Percentiles rank a stretch among this genome's conserved stretches.
phyloP scores from a whole-genome alignment of 2,113 vertebrate species.

The Amblyopsis rosae region DNA sequence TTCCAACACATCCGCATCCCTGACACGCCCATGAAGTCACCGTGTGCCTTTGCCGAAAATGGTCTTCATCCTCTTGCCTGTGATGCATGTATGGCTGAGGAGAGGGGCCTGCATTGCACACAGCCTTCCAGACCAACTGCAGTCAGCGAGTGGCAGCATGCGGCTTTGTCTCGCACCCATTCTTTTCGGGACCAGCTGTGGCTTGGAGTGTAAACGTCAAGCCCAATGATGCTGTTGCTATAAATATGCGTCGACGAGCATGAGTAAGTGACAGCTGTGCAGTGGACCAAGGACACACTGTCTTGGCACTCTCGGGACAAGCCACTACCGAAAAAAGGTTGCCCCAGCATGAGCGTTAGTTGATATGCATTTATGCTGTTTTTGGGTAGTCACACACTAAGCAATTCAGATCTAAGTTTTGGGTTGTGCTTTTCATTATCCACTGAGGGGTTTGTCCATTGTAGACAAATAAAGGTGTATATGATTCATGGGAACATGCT shows the following conservation, averaged over 20 bases:
- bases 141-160: constrained; percentile 65
- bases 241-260: constrained; percentile 76
- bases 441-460: neutral
- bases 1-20: constrained; percentile 58
- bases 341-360: constrained; percentile 50
- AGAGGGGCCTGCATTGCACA: constrained; percentile 38
- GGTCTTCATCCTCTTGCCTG: constrained; percentile 35
- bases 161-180: constrained; percentile 78
- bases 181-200: constrained; percentile 82
- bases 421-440: neutral
- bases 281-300: constrained; percentile 70
- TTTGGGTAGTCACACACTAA: constrained; percentile 25
- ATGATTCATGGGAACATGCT: neutral
- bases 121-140: constrained; percentile 68
- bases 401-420: neutral
- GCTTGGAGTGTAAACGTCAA: constrained; percentile 65
- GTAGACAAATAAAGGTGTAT: neutral
- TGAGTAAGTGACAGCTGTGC: constrained; percentile 81
- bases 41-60: constrained; percentile 26
- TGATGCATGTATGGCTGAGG: constrained; percentile 52
- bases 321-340: constrained; percentile 69
- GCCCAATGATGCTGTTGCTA: constrained; percentile 78
- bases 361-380: constrained; percentile 61
- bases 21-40: constrained; percentile 60
- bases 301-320: constrained; percentile 60